Base-by-base conservation (phyloP, 2,113 vertebrate genomes). In the Octodon degus region DNA sequence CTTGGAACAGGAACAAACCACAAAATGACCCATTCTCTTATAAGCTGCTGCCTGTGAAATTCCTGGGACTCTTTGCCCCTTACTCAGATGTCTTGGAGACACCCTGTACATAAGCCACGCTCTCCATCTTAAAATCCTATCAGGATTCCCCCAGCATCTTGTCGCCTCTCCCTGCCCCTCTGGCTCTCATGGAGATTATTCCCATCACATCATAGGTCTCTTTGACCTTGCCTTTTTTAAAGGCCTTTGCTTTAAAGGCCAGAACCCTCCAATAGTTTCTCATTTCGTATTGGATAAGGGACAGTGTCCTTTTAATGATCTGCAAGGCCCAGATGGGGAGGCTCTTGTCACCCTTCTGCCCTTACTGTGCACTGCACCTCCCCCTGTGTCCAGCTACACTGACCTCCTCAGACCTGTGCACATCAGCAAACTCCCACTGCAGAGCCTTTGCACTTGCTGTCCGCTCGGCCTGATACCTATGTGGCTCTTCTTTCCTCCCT, bases 1-100 rank as follows among this genome's bases (percentile, higher is more conserved):
- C 47, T 82, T 53, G 50, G 89, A 87, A 79, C 32, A 37, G 47
- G 81, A 84, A 90, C 82, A 81, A 81, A 94, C 20, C 55, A 40
- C 47, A 47, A 30, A 79, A 88, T 30, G 65, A 55, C 10, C 30
- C 70, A 22, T 63, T 40, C 58, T 85, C 67, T 77, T 91, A 2
- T 81, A 70, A 91, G 47, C 65, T 37, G 10, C 67, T 40, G 10
- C 16, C 24, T 22, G 2, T 8, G 72, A 77, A 27, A 58, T 87
- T 87, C 84, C 86, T 60, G 89, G 81, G n/a, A 70, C 88, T 50
- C 2, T 77, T 55, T 55, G n/a, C 60, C 65, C 25, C 58, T 88
- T 43, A 25, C 25, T 30, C 19, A 19, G 76, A 87, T 55, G 4
- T 40, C 72, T 58, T 60, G 14, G 55, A n/a, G 86, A 85, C 63